Evolutionary conservation across 2,113 vertebrate genomes (phyloP), one percentile per base, ranked within the genome.

Genomic region (Rafetus swinhoei): DNA sequence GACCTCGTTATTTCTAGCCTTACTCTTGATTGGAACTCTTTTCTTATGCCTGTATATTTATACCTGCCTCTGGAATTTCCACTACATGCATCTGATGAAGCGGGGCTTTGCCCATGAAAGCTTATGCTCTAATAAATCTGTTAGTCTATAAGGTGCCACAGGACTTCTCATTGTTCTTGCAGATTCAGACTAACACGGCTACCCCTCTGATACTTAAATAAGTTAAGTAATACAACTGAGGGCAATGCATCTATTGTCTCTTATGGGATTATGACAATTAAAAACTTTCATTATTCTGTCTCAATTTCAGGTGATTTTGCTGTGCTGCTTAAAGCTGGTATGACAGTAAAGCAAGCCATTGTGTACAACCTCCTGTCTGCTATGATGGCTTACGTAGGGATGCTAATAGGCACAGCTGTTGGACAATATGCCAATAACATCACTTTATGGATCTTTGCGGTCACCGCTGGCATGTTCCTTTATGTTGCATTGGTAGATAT

Each of bases 391-490:
- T 99, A 99, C 84, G 85, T 99, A 4, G 99, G 99, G 81, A 99
- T 99, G 99, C 76, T 99, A 53, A 99, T 99, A 13, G 99, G 99
- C 97, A 99, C 98, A 0, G 99, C 99, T 0, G 99, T 99, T 90
- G 99, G 99, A n/a, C 99, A 99, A 96, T 99, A 99, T 53, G 98
- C 99, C 6, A 99, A 99, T 95, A 99, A 98, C 92, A 98, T 99
- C 97, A 99, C 99, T 62, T 98, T 98, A 92, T 99, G 99, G 99
- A 99, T 99, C 97, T 99, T 99, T 39, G 99, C 99, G 1, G 7
- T 99, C 97, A 99, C 99, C 1, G 99, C 99, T 9, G 99, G 99
- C 97, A 99, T 99, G 99, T 99, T 99, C 97, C 99, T 99, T 53
- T 99, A 99, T 0, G 99, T 99, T 90, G 99, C 99, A 9, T 93